Evolutionary conservation across 2,113 vertebrate genomes (phyloP).

Genomic region (Lasiurus cinereus): DNA sequence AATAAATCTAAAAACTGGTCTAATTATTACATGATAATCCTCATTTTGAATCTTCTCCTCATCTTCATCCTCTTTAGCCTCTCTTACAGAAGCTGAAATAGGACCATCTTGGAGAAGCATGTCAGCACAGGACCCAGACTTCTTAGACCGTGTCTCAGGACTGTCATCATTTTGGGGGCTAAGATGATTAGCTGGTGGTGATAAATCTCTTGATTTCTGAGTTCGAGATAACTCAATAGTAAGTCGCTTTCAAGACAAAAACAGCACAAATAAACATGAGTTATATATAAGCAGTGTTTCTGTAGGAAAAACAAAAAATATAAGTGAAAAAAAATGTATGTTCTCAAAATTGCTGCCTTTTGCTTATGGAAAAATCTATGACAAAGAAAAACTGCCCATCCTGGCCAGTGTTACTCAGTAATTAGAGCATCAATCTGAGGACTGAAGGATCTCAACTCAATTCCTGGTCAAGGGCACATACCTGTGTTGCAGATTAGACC

Average conservation of each 20-base stretch:
- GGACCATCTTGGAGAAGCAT: conserved; percentile 84
- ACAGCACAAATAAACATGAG: background rate
- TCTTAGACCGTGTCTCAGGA: conserved; percentile 88
- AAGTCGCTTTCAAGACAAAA: conserved; percentile 90
- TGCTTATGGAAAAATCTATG: background rate
- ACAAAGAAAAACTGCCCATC: background rate
- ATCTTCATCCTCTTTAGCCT: conserved; percentile 91
- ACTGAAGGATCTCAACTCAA: too few relatives aligned
- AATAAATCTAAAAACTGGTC: background rate
- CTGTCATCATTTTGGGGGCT: conserved; percentile 91
- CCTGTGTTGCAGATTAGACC: too few relatives aligned
- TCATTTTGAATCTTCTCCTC: conserved; percentile 94
- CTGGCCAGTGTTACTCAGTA: too few relatives aligned
- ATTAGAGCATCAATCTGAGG: too few relatives aligned
- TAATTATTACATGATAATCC: conserved; percentile 93
- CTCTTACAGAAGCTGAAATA: conserved; percentile 81
- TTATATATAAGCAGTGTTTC: background rate
- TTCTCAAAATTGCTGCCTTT: conserved; percentile 33
- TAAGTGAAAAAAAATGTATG: conserved; percentile 17
- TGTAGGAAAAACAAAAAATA: background rate
- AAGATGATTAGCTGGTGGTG: conserved; percentile 93
- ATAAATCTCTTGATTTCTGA: conserved; percentile 95
- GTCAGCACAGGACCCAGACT: conserved; percentile 85
- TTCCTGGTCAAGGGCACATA: too few relatives aligned
- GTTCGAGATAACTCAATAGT: conserved; percentile 96